phyloP scores from a whole-genome alignment of 2,888 invertebrate species.

The Thelaira solivaga region DNA sequence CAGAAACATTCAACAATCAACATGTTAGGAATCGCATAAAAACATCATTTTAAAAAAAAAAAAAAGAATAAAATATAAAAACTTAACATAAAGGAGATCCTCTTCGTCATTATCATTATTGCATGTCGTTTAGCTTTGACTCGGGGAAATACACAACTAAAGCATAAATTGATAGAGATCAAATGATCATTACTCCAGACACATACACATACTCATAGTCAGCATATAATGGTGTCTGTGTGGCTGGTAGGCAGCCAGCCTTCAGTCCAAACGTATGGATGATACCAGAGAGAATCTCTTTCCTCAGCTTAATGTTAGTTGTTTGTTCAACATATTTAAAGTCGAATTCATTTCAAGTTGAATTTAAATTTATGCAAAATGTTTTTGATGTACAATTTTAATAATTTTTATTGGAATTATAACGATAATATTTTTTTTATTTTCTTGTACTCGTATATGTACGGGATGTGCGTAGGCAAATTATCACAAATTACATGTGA shows the following conservation, averaged over 20 bases:
- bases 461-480: constrained; percentile 51
- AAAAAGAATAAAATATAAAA: neutral
- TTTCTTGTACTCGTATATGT: too few species aligned
- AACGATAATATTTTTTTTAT: constrained; percentile 15
- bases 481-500: constrained; percentile 55
- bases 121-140: constrained; percentile 36
- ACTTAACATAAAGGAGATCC: neutral
- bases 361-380: constrained; percentile 60
- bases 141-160: constrained; percentile 27
- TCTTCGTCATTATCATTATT: constrained; percentile 25
- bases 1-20: constrained; percentile 51
- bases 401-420: constrained; percentile 46
- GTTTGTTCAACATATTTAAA: constrained; percentile 42
- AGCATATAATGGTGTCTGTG: too few species aligned
- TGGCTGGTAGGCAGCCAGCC: too few species aligned
- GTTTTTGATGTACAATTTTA: constrained; percentile 50
- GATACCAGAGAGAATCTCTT: too few species aligned
- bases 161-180: constrained; percentile 53
- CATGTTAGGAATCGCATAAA: constrained; percentile 23
- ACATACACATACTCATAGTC: too few species aligned
- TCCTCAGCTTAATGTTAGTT: too few species aligned
- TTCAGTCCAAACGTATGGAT: too few species aligned
- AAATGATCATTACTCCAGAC: constrained; percentile 39
- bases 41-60: constrained; percentile 6
- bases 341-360: constrained; percentile 48